Evolutionary conservation across 2,797 vertebrate genomes (phyloP).

Genomic region (Tragelaphus oryx): DNA sequence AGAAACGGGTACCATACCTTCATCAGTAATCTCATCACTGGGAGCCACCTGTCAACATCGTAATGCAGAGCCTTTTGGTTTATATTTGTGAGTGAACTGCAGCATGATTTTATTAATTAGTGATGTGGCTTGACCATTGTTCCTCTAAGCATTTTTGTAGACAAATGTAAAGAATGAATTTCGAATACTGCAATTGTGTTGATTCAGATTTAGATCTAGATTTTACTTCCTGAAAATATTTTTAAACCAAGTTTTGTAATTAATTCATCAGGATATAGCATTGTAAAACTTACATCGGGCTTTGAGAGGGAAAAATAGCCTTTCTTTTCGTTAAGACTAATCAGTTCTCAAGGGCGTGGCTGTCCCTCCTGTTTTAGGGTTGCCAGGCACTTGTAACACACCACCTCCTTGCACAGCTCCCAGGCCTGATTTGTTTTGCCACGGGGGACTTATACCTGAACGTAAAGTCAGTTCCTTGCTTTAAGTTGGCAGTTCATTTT

Average conservation of each 20-base stretch:
- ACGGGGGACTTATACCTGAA: not conserved
- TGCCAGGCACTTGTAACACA: not conserved
- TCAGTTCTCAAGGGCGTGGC: not conserved
- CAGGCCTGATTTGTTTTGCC: not conserved
- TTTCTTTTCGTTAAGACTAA: not conserved
- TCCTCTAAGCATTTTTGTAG: not conserved
- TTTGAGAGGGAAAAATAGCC: not conserved
- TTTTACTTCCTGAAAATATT: constrained; percentile 20
- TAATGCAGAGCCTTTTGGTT: not conserved
- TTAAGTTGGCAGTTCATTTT: not conserved
- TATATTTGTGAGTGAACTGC: not conserved
- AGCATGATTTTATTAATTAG: not conserved
- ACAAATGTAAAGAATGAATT: not conserved
- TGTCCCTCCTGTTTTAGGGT: not conserved
- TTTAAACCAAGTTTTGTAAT: not conserved
- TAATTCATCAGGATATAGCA: not conserved
- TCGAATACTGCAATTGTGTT: not conserved
- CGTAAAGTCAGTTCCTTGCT: not conserved
- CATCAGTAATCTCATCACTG: not conserved
- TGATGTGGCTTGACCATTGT: not conserved
- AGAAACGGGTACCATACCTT: not conserved
- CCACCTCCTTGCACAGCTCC: not conserved
- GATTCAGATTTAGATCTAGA: not conserved
- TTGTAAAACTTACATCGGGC: not conserved
- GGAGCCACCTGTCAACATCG: not conserved